Evolutionary conservation across 2,888 invertebrate species (phyloP), one percentile per base, ranked within the genome.

Genomic region (Parnassius mnemosyne): DNA sequence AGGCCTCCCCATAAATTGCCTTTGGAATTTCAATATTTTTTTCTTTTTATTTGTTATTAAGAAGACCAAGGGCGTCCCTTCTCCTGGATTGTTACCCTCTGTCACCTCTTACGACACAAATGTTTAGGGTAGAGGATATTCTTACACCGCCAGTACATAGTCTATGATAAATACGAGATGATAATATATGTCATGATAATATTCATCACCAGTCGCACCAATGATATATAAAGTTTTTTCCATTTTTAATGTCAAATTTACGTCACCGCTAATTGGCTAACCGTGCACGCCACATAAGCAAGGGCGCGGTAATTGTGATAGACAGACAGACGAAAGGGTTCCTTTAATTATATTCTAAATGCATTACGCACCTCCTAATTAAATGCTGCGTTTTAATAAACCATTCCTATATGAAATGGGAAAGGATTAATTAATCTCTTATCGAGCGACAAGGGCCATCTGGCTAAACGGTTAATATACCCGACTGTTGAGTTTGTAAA

Each of bases 321-420:
- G 78, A 78, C 78, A 75, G 73, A 73, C 76, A 70, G 72, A 72
- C 71, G 71, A 77, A 76, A 77, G 79, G 77, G 78, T 77, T 76
- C 66, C 64, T 68, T 65, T 77, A 73, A 79, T 79, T 73, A 71
- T 69, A 70, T 77, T 74, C 66, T 70, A 70, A 71, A 72, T 72
- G 76, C 76, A 76, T 73, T 13, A 49, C 49, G 13, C 65, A 64
- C 65, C 46, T 53, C 47, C 52, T 70, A 71, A 72, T 72, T 71
- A 69, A 74, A 68, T 54, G 60, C 57, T 56, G 51, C 20, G n/a
- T 62, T 56, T 59, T 60, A 59, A 60, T 55, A 43, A 41, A 41
- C n/a, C 16, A 10, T 51, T 46, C 47, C 49, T 9, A 43, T 52
- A 46, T 10, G 46, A 47, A 7, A 46, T 20, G 41, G 16, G 46